Conservation (phyloP, 2,113 vertebrate species). For the Xenopus laevis region DNA sequence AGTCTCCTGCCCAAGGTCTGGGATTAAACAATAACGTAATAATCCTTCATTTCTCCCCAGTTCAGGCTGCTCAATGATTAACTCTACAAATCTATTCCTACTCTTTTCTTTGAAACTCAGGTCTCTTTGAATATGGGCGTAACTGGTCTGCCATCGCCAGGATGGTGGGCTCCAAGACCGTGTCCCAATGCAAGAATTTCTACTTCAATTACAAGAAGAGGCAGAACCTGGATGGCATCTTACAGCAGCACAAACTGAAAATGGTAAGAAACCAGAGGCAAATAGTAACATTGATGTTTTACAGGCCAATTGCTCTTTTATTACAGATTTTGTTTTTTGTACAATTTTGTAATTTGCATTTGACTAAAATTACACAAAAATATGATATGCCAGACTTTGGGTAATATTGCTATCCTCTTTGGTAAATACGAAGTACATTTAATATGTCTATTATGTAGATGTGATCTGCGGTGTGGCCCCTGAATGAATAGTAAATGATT, state of each 20-base stretch:
- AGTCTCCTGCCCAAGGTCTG: constrained; percentile 28
- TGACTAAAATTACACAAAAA: too few relatives aligned
- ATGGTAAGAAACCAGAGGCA: constrained; percentile 69
- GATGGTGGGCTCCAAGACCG: constrained; percentile 98
- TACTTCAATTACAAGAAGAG: constrained; percentile 99
- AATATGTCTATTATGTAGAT: too few relatives aligned
- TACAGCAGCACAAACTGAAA: constrained; percentile 98
- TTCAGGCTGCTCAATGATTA: constrained; percentile 19
- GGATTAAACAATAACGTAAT: constrained; percentile 16
- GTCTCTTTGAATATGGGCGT: constrained; percentile 96
- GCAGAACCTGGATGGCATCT: constrained; percentile 94
- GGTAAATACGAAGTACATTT: too few relatives aligned
- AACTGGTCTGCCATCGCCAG: constrained; percentile 98
- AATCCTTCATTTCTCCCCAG: constrained; percentile 16
- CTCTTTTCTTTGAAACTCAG: constrained; percentile 55
- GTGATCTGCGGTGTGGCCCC: too few relatives aligned
- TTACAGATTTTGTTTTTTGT: too few relatives aligned
- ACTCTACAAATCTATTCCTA: constrained; percentile 14
- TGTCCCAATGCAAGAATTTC: constrained; percentile 99
- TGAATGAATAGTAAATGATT: too few relatives aligned
- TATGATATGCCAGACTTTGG: too few relatives aligned
- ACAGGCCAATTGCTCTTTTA: too few relatives aligned
- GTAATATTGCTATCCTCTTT: too few relatives aligned
- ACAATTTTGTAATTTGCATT: too few relatives aligned
- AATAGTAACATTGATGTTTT: too few relatives aligned